Evolutionary conservation across 2,888 invertebrate genomes (phyloP), one percentile per base, ranked within the genome.

Genomic region (Rhabditophanes sp.): DNA sequence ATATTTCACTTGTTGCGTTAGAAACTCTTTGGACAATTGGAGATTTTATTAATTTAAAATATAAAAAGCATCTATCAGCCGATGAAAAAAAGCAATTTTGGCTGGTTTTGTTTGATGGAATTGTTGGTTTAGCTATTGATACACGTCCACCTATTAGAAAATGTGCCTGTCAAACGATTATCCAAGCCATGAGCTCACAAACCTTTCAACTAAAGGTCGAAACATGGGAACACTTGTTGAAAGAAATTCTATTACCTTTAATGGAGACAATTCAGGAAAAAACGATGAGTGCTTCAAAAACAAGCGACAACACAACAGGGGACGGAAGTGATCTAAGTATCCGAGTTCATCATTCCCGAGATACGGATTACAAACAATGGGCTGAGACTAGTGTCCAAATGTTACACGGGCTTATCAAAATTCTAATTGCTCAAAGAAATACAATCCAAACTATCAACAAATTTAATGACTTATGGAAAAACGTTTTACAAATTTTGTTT

Each of bases 341-440:
- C 49, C 73, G 93, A 4, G 90, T 96, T 55, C 96, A 96, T 68
- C 96, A 96, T 69, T 84, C 90, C 1, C 75, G 96, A 38, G 93
- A 96, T 67, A 96, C 96, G 0, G 90, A 90, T 29, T 87, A 88
- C 68, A 93, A 93, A 59, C 93, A 93, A 64, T 93, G 90, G 90
- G 87, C 90, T 0, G 90, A 93, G 69, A 9, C 18, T 8, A 6
- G n/a, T 25, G 60, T 56, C 14, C 48, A 39, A 48, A 67, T 70
- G 1, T 55, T 72, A 32, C 66, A 68, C 5, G 59, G 56, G 2
- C 49, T 54, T 3, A 55, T 54, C 20, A 57, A 52, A 35, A 57
- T 64, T 27, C 58, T 58, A 41, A 57, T 51, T 24, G 50, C 56
- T 1, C 61, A 64, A 36, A 35, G 59, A 14, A 39, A 42, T 15